Evolutionary conservation across 1,140 invertebrate species (phyloP).

Genomic region (Pissodes strobi): DNA sequence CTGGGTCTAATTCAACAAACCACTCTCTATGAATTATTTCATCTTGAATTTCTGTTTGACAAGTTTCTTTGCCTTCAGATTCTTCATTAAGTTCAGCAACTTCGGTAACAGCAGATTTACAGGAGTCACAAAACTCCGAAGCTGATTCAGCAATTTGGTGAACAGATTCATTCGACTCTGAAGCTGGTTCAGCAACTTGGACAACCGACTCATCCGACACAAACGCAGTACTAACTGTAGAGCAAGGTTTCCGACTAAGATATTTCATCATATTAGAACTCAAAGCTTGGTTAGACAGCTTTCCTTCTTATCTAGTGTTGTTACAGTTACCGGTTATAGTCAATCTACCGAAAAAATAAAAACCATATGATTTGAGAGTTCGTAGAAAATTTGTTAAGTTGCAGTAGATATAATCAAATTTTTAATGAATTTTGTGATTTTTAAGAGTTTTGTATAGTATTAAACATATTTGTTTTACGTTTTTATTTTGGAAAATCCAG

Average conservation of each 20-base stretch:
- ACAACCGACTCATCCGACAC: neutral
- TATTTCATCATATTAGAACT: conserved; percentile 1
- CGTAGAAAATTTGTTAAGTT: too few species aligned
- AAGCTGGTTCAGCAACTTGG: neutral
- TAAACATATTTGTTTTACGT: too few species aligned
- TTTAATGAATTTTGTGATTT: too few species aligned
- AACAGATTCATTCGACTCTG: neutral
- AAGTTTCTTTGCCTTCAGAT: neutral
- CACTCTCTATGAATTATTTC: neutral
- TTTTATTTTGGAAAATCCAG: too few species aligned
- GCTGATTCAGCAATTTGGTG: neutral
- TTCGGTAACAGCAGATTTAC: neutral
- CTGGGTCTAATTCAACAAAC: neutral
- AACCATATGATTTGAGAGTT: too few species aligned
- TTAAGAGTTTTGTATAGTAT: too few species aligned
- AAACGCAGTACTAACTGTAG: neutral
- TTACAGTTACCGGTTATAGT: too few species aligned
- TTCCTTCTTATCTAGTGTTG: too few species aligned
- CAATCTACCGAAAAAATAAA: too few species aligned
- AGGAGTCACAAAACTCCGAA: neutral
- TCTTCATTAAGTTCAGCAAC: neutral
- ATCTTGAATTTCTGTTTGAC: neutral
- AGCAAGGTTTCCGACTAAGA: neutral
- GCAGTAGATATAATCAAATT: too few species aligned
- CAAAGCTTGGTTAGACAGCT: neutral